These are phyloP conservation scores for Danaus melanippus DNA, from an alignment of 1,140 invertebrate species.

Conservation along the genomic window DNA sequence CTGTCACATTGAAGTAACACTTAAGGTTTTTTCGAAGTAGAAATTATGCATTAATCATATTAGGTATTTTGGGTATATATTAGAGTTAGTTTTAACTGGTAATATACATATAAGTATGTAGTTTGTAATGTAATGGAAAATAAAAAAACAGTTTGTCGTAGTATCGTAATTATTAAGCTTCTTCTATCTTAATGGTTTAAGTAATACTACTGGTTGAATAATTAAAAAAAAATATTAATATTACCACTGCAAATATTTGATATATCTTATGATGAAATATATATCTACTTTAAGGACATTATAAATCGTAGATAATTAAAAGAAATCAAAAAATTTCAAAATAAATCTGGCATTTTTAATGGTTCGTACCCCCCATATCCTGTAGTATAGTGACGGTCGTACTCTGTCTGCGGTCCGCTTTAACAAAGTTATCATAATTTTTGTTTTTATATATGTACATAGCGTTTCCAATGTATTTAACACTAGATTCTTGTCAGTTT, in stretches of 20 bases:
- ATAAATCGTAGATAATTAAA: constrained; percentile 74
- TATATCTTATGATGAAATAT: constrained; percentile 73
- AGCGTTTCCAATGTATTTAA: background rate
- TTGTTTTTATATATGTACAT: constrained; percentile 52
- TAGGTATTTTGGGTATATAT: constrained; percentile 73
- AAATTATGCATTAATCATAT: constrained; percentile 71
- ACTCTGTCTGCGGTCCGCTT: background rate
- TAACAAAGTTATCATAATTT: constrained; percentile 58
- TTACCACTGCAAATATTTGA: constrained; percentile 74
- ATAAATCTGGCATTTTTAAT: constrained; percentile 70
- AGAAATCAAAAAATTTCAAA: constrained; percentile 72
- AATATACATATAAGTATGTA: constrained; percentile 60
- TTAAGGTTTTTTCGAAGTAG: constrained; percentile 63
- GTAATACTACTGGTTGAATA: constrained; percentile 72
- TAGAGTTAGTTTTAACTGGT: constrained; percentile 70
- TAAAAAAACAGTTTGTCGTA: constrained; percentile 68
- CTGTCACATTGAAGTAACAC: constrained; percentile 59
- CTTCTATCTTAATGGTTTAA: constrained; percentile 73
- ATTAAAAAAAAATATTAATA: constrained; percentile 70
- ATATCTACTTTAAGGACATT: constrained; percentile 74
- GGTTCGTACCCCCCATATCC: constrained; percentile 34
- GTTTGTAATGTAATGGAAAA: constrained; percentile 68
- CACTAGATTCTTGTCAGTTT: constrained; percentile 7
- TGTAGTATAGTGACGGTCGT: constrained; percentile 29
- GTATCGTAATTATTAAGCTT: constrained; percentile 72